Base-by-base conservation (phyloP, 2,113 vertebrate genomes). In the Seriola aureovittata region DNA sequence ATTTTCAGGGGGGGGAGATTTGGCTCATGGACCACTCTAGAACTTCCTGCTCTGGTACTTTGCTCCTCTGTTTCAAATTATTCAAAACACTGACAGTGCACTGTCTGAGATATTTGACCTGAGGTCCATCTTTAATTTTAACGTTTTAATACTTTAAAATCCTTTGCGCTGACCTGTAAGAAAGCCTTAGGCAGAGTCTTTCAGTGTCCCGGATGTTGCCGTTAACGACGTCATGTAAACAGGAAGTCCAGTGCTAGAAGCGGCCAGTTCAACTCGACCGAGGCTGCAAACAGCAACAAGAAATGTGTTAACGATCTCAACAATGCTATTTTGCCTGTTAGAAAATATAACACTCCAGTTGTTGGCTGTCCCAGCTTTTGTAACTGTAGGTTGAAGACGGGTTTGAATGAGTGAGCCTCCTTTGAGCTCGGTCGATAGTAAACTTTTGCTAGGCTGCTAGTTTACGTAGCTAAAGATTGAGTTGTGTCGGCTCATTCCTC, bases 241-340 rank as follows among this genome's bases (percentile, higher is more conserved):
- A 88, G 93, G 92, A 94, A 93, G 85, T 88, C 4, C 0, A 17
- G 46, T 11, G 2, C 38, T 1, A 54, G 55, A 85, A 79, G 93
- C 94, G 93, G 88, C 69, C 21, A 81, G 67, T 94, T 95, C 77
- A 93, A 93, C 58, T 62, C 38, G 2, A 38, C 14, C 21, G 25
- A 65, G 4, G 44, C 70, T 81, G 55, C 77, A 75, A 34, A 54
- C 1, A 75, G 52, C 66, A 65, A 58, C 29, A 10, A 54, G 11
- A 64, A 40, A 36, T 63, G 3, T 12, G 17, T 58, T 36, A 12
- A 32, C 9, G 0, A 54, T 44, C 10, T 12, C 5, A 3, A 9
- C 11, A 63, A 9, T 55, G 2, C n/a, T n/a, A 1, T 1, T 58
- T 65, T 23, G 40, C 1, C 0, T 36, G 4, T 34, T 16, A 34